A percentile compares a stretch with the other conserved stretches of the same genome.
Evolutionary conservation across 2,888 invertebrate species (phyloP).

Genomic region (Gari tellinella): DNA sequence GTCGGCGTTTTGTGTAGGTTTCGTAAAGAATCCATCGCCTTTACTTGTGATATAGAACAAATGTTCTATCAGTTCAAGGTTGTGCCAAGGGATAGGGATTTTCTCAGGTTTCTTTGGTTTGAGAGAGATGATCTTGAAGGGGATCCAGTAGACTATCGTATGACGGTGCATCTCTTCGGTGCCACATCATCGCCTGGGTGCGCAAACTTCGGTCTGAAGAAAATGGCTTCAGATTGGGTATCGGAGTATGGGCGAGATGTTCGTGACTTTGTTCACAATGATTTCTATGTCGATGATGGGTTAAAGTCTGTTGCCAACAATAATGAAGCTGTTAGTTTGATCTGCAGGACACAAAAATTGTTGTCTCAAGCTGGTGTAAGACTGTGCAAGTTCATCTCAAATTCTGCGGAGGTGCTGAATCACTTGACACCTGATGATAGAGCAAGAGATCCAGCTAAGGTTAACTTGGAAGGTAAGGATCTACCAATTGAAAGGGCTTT

Average conservation of each 20-base stretch:
- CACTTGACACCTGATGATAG: conserved; percentile 43
- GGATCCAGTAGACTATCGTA: conserved; percentile 37
- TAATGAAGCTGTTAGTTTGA: neutral
- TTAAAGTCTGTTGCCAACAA: conserved; percentile 14
- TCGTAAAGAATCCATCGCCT: conserved; percentile 30
- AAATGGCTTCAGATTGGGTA: conserved; percentile 20
- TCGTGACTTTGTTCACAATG: conserved; percentile 12
- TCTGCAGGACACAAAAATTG: conserved; percentile 1
- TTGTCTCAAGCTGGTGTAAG: conserved; percentile 26
- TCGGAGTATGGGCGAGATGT: conserved; percentile 19
- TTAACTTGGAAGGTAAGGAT: conserved; percentile 23
- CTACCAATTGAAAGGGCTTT: conserved; percentile 56
- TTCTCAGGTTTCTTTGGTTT: conserved; percentile 52
- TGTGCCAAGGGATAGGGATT: conserved; percentile 29
- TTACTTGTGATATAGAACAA: conserved; percentile 55
- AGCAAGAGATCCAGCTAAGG: conserved; percentile 21
- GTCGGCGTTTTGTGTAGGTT: conserved; percentile 57
- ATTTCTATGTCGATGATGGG: conserved; percentile 54
- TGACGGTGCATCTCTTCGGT: conserved; percentile 56
- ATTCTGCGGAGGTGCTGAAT: conserved; percentile 53
- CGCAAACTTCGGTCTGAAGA: conserved; percentile 29
- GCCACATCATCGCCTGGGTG: conserved; percentile 58
- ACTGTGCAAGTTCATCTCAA: conserved; percentile 63
- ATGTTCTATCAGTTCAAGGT: conserved; percentile 58
- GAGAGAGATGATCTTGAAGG: conserved; percentile 7